Evolutionary conservation across 2,888 invertebrate genomes (phyloP).

Genomic region (Bhutanitis thaidina): DNA sequence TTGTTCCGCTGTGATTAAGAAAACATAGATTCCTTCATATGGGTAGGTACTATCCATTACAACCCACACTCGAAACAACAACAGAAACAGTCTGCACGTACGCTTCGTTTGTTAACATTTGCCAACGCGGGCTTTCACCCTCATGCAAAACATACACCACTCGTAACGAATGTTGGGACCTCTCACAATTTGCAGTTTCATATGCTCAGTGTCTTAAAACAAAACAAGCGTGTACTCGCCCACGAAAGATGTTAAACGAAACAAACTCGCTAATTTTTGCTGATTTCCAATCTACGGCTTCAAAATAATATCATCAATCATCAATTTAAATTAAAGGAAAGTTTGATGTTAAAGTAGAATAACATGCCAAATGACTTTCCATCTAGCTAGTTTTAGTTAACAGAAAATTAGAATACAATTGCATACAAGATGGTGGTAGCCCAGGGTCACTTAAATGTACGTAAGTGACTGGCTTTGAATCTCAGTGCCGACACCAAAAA

Average conservation of each 20-base stretch:
- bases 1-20: background rate
- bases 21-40: background rate
- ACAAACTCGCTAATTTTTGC: background rate
- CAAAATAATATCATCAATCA: too few relatives aligned
- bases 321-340: too few relatives aligned
- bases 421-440: too few relatives aligned
- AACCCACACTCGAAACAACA: background rate
- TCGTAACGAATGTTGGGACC: background rate
- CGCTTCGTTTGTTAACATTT: background rate
- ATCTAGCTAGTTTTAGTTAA: too few relatives aligned
- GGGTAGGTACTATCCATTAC: background rate
- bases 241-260: background rate
- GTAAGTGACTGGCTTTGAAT: too few relatives aligned
- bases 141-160: conserved; percentile 1
- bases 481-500: too few relatives aligned
- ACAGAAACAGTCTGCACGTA: background rate
- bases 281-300: too few relatives aligned
- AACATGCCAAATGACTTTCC: too few relatives aligned
- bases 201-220: background rate
- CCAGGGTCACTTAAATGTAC: too few relatives aligned
- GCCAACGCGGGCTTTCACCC: conserved; percentile 6
- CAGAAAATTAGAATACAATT: too few relatives aligned
- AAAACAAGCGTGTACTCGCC: background rate
- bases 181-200: conserved; percentile 1
- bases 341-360: too few relatives aligned